These are phyloP conservation scores for Caerostris darwini DNA, from an alignment of 1,140 invertebrate species.

Conservation along the genomic window DNA sequence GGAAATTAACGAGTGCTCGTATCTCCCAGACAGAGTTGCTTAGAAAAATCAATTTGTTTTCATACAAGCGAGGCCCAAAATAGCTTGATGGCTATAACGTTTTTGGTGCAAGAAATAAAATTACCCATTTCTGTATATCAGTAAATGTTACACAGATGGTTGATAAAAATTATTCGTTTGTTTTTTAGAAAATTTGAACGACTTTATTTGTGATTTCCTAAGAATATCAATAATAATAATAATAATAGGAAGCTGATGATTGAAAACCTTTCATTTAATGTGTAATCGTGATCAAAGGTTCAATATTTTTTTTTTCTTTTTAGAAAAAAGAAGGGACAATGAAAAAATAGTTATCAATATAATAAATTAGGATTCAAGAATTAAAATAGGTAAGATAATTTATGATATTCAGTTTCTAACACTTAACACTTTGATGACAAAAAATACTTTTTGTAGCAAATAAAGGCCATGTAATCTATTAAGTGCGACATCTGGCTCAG, in stretches of 20 bases:
- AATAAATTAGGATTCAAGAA: no score
- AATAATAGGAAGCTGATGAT: neutral
- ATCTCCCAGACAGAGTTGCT: neutral
- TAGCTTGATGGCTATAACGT: neutral
- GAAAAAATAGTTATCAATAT: no score
- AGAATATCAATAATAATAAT: neutral
- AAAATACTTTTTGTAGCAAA: no score
- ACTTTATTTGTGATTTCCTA: conserved; percentile 6
- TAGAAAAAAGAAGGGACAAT: no score
- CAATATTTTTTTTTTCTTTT: no score
- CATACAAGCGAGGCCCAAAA: neutral
- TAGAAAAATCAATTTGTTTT: conserved; percentile 28
- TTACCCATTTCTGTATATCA: conserved; percentile 9
- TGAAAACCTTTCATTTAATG: neutral
- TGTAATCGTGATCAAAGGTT: no score
- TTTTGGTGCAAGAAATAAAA: neutral
- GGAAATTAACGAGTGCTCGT: conserved; percentile 39
- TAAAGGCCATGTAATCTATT: neutral
- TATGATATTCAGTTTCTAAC: no score
- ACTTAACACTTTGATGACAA: no score
- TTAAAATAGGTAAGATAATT: no score
- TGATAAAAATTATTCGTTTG: conserved; percentile 40
- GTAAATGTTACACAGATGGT: conserved; percentile 47
- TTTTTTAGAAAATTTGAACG: conserved; percentile 7
- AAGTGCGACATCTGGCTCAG: neutral